phyloP scores from a whole-genome alignment of 2,113 vertebrate genomes.

The Calidris pugnax region DNA sequence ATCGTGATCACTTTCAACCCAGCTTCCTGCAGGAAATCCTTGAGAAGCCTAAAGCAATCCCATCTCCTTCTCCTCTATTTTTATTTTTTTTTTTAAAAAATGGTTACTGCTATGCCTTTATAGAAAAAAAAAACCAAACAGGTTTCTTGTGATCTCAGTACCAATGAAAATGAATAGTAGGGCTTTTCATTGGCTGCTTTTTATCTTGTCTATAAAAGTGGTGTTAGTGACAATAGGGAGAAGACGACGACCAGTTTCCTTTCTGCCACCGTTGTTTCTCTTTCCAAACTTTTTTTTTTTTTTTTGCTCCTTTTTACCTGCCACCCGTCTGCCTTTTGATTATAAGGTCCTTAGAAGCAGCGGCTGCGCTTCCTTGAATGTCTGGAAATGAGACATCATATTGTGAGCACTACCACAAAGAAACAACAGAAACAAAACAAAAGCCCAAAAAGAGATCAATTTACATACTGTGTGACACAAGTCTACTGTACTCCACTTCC shows the following conservation, averaged over 20 bases:
- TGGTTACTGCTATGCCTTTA: background rate
- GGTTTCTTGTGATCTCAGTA: background rate
- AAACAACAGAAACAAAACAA: background rate
- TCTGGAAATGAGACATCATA: background rate
- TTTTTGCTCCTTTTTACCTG: background rate
- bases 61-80: background rate
- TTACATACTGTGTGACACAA: background rate
- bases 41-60: background rate
- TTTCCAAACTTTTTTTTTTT: background rate
- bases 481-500: background rate
- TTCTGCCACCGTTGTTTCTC: background rate
- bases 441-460: background rate
- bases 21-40: background rate
- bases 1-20: background rate
- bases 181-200: slow-evolving; percentile 1
- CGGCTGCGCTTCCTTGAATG: background rate
- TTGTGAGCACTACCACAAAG: background rate
- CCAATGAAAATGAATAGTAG: background rate
- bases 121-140: background rate
- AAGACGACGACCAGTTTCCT: background rate
- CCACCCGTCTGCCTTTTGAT: background rate
- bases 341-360: background rate
- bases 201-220: background rate
- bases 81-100: background rate
- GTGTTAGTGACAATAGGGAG: background rate